Base-by-base conservation (phyloP, 2,797 vertebrate species). In the Tauraco hartlaubi region DNA sequence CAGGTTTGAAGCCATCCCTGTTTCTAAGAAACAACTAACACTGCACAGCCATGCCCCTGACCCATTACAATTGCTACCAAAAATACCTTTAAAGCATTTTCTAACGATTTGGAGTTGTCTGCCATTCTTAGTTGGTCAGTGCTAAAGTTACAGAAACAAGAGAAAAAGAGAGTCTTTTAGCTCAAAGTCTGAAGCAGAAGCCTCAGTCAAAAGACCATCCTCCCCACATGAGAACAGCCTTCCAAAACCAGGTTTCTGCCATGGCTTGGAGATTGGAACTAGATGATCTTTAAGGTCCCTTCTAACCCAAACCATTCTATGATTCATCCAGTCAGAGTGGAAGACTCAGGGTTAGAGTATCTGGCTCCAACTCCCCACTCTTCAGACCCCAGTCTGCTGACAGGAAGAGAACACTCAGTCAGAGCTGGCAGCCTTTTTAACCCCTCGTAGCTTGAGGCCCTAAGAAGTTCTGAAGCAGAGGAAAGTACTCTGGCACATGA, bases 381-480 rank as follows among this genome's bases (percentile, higher is more conserved):
- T 23, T 48, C 31, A 49, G 35, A 61, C 2, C 31, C 25, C 0
- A 0, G 6, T 12, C n/a, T 41, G 6, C 22, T n/a, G 35, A 10
- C 6, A 23, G n/a, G 43, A 74, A 33, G 26, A 20, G 54, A 18
- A 12, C 14, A 23, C 25, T 9, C 54, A n/a, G 26, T 6, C 8
- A 16, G 71, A 37, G n/a, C 55, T 15, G 4, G 11, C 55, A 61
- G 31, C 10, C 49, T 69, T 54, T 58, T 29, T 44, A 59, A 12
- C 13, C 10, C 9, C 39, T 28, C 67, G 20, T 2, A 15, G 8
- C 16, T 11, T n/a, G 43, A 61, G 35, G 49, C 28, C 12, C 35
- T n/a, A 14, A 29, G 22, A 69, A 67, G 6, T 19, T 16, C 14
- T n/a, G n/a, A 58, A 35, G 8, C 23, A 25, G 22, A 59, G 28